phyloP scores from a whole-genome alignment of 2,113 vertebrate species.

The Chlorodrepanis virens region DNA sequence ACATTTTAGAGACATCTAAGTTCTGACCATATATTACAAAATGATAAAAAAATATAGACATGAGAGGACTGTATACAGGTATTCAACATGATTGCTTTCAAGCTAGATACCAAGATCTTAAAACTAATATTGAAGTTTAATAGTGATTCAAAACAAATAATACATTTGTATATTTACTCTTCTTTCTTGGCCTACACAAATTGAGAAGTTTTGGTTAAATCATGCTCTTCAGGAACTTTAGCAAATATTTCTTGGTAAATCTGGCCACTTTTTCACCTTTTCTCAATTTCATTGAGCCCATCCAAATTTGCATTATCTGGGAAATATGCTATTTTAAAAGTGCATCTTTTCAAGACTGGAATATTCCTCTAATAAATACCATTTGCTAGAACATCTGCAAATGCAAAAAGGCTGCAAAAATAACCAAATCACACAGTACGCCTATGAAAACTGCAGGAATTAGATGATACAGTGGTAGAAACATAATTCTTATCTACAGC shows the following conservation, averaged over 20 bases:
- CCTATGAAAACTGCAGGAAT: background rate
- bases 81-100: background rate
- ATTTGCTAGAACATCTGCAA: conserved; percentile 34
- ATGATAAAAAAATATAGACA: background rate
- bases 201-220: background rate
- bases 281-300: background rate
- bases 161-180: background rate
- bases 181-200: background rate
- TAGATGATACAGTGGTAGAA: background rate
- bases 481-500: background rate
- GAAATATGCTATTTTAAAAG: background rate
- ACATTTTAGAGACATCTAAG: background rate
- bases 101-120: background rate
- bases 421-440: background rate
- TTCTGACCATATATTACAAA: background rate
- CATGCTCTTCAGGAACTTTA: background rate
- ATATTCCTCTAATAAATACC: conserved; percentile 17
- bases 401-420: conserved; percentile 24
- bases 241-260: background rate
- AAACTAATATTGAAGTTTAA: background rate
- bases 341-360: background rate
- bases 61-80: background rate
- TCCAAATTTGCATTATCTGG: background rate
- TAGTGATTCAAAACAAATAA: background rate
- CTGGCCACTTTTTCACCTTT: background rate